Evolutionary conservation across 35 echinoderm and acorn worm species (phyloP).

Genomic region (Stichopus chloronotus): DNA sequence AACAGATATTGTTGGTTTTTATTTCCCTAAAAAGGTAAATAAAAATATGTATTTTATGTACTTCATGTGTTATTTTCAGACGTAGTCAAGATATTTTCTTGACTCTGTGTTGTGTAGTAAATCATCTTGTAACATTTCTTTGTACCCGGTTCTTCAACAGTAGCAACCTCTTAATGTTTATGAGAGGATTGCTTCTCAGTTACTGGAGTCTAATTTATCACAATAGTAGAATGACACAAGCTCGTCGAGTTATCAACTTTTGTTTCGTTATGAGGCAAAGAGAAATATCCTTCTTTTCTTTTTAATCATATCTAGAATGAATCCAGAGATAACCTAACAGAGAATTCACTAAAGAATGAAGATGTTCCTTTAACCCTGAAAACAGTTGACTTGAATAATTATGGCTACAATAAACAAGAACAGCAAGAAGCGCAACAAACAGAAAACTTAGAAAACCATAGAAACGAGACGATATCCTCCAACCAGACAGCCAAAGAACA

Average conservation of each 20-base stretch:
- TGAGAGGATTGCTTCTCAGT: too few species aligned
- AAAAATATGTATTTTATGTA: neutral
- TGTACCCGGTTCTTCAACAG: too few species aligned
- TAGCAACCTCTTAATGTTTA: too few species aligned
- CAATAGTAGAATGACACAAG: too few species aligned
- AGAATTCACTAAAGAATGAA: neutral
- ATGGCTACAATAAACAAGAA: neutral
- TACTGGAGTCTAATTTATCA: too few species aligned
- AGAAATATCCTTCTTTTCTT: neutral
- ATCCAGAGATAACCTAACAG: neutral
- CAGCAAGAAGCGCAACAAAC: neutral
- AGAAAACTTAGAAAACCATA: neutral
- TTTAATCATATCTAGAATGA: neutral
- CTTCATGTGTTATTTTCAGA: neutral
- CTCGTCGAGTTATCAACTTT: too few species aligned
- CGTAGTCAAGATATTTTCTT: too few species aligned
- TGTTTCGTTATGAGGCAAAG: too few species aligned
- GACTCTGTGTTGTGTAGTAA: neutral
- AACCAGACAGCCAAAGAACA: conserved; percentile 26
- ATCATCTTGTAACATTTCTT: neutral
- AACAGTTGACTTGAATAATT: neutral
- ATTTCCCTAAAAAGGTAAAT: conserved; percentile 32
- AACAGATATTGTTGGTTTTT: conserved; percentile 57
- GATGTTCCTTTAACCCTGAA: neutral
- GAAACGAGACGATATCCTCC: neutral